Evolutionary conservation across 1,140 invertebrate genomes (phyloP).

Genomic region (Drosophila kepulauana): DNA sequence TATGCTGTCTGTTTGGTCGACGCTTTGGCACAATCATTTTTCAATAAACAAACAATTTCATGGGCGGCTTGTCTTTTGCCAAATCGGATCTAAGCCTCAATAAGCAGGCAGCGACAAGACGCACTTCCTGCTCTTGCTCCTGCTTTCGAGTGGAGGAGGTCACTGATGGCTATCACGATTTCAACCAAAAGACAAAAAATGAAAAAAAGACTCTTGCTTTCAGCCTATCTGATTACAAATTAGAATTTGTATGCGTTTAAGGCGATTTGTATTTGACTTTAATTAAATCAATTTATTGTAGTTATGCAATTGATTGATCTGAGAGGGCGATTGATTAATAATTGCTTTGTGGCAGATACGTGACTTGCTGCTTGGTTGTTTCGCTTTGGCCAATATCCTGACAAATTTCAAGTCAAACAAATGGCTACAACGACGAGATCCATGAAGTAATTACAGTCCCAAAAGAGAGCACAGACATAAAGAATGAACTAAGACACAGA

Average conservation of each 20-base stretch:
- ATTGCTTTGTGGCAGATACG: constrained; percentile 53
- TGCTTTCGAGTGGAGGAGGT: neutral
- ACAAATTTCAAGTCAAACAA: constrained; percentile 80
- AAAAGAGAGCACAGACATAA: constrained; percentile 31
- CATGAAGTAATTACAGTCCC: constrained; percentile 72
- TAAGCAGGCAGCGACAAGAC: constrained; percentile 81
- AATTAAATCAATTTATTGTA: neutral
- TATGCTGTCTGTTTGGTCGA: constrained; percentile 15
- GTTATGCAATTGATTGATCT: constrained; percentile 47
- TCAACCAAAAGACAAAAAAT: neutral
- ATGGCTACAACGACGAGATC: constrained; percentile 69
- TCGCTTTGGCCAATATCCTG: constrained; percentile 39
- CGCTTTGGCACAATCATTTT: constrained; percentile 74
- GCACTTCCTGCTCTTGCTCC: constrained; percentile 62
- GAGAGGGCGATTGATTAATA: constrained; percentile 61
- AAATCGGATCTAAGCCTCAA: constrained; percentile 83
- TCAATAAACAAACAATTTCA: constrained; percentile 84
- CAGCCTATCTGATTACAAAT: constrained; percentile 48
- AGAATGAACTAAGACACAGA: constrained; percentile 26
- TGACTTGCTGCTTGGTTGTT: constrained; percentile 24
- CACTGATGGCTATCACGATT: constrained; percentile 63
- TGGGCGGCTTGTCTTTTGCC: constrained; percentile 79
- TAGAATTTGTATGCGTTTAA: constrained; percentile 7
- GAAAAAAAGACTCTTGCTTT: constrained; percentile 36
- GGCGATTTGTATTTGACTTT: constrained; percentile 15